A percentile compares a stretch with the other conserved stretches of the same genome.
Evolutionary conservation across 2,797 vertebrate genomes (phyloP).

Genomic region (Urosaurus nigricauda): DNA sequence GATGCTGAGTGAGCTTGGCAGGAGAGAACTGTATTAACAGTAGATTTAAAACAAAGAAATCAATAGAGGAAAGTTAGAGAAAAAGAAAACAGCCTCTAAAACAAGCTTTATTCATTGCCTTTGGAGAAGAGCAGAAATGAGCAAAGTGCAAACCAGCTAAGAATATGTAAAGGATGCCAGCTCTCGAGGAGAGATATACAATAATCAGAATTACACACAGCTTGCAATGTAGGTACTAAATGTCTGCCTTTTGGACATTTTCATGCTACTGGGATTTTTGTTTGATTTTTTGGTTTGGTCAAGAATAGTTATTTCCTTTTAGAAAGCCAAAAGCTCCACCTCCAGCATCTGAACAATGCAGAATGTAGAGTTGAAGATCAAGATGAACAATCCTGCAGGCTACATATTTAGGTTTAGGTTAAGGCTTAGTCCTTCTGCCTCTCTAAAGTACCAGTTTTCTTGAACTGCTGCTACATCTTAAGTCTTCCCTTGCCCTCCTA

Average conservation of each 20-base stretch:
- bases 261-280: not conserved
- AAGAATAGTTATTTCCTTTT: not conserved
- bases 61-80: not conserved
- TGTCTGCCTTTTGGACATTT: not conserved
- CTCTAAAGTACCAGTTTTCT: not conserved
- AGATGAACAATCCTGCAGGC: too few relatives aligned
- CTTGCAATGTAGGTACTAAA: not conserved
- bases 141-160: not conserved
- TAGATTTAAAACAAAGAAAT: slow-evolving; percentile 3
- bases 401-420: not conserved
- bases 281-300: not conserved
- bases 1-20: not conserved
- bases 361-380: not conserved
- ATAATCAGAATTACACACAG: too few relatives aligned
- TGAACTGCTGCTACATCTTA: not conserved
- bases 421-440: not conserved
- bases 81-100: not conserved
- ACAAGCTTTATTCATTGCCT: not conserved
- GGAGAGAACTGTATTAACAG: not conserved
- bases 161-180: not conserved
- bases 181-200: not conserved
- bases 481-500: not conserved
- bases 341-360: not conserved
- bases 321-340: not conserved
- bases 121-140: not conserved